Evolutionary conservation across 2,113 vertebrate genomes (phyloP), one percentile per base, ranked within the genome.

Genomic region (Tylochromis polylepis): DNA sequence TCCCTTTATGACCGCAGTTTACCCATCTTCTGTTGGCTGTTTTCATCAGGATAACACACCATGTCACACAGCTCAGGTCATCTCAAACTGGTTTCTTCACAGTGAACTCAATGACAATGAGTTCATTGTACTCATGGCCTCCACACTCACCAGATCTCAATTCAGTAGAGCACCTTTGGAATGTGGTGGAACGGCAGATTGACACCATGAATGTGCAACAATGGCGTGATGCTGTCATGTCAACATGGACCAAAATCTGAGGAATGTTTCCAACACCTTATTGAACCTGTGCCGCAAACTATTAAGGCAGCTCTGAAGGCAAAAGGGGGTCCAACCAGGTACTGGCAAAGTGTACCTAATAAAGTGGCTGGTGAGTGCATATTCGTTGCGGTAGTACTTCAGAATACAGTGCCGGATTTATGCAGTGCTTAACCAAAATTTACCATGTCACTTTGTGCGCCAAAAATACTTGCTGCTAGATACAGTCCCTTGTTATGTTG

Each of bases 281-380:
- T 29, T 18, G 22, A 72, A 72, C 49, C 22, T 49, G 5, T 49
- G 41, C 67, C 9, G 0, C 1, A 5, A 29, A 75, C 1, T 15
- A 49, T 38, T 38, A 38, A 38, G 60, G 60, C 60, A 8, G 34
- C 34, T 65, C 36, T 75, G 67, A 75, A 53, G 27, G 41, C 22
- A 27, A 46, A 72, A 46, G 0, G 14, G 36, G 38, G 22, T 46
- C 38, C 65, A 72, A 46, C 38, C 38, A 18, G 38, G 41, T 49
- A 46, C 41, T 29, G 15, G 8, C 24, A 29, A 29, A 41, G 24
- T 75, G 67, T 29, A 29, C 14, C 10, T 49, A 75, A 49, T 75
- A 75, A 43, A 43, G n/a, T 70, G n/a, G n/a, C 16, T 29, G 70
- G 15, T 75, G 43, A 75, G 70, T 31, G 43, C 27, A 75, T 51